Evolutionary conservation across 1,140 invertebrate genomes (phyloP), one percentile per base, ranked within the genome.

Genomic region (Paraescarpia echinospica): DNA sequence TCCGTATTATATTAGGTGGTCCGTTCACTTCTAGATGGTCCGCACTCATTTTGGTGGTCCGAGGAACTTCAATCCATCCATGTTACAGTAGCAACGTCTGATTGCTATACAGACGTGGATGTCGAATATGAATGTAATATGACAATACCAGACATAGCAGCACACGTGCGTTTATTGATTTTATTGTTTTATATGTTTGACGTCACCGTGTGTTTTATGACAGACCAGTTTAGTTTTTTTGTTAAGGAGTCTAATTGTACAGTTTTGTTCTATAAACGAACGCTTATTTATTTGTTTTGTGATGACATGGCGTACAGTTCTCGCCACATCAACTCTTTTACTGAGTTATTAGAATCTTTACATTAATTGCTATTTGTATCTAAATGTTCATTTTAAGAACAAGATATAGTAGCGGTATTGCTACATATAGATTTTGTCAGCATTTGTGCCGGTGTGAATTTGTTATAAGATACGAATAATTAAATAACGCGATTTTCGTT

Each of bases 321-420:
- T 77, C 59, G 22, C 22, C 59, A 77, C 59, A 6, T 77, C 4
- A 27, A 18, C 14, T 9, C 8, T 8, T 51, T 9, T 51, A 51
- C 48, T 51, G 48, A 77, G 59, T 77, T 77, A 77, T 77, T 77
- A 77, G 2, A 22, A 77, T 77, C 8, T 77, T 77, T 77, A 77
- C 59, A 27, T 18, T 12, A 77, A 77, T 77, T 27, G 59, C 59
- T 18, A 77, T 14, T 77, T 77, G 59, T 77, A 77, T 77, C 22
- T 77, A 77, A 77, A 77, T 77, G 59, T 77, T 77, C 59, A 31
- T 77, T 77, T 77, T 77, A 77, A 77, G 59, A 77, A 77, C 59
- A 77, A 2, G 4, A 77, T 77, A 77, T 77, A 31, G 59, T 77
- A 77, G 59, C 59, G 59, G 59, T 77, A 77, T 77, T 77, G 59